Evolutionary conservation across 2,888 invertebrate genomes (phyloP), one percentile per base, ranked within the genome.

Genomic region (Ceramica pisi): DNA sequence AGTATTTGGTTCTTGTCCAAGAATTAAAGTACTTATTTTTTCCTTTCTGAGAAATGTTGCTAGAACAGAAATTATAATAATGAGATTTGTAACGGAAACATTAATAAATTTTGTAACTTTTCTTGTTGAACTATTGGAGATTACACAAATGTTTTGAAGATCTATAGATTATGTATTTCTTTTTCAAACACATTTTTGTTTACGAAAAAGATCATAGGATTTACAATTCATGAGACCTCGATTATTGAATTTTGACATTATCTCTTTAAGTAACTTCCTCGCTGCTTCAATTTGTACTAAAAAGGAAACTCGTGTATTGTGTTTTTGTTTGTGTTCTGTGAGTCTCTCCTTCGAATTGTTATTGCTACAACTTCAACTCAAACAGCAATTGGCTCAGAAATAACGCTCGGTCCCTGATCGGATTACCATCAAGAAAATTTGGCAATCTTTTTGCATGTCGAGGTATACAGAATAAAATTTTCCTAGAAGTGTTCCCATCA

Each of bases 1-100:
- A 59, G 67, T 65, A 79, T 79, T 80, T 80, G 82, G 67, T 82
- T 79, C 80, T 82, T 53, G 67, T 82, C 80, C 67, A 82, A 68
- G 67, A 74, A 81, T 82, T 66, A 76, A 81, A 81, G 80, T 68
- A 75, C 38, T 38, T 71, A 41, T 56, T 80, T 63, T 77, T 62
- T 73, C 21, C 31, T 79, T 60, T 75, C 38, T 46, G 0, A 35
- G 81, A 50, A 60, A 62, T 59, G 44, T 81, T 59, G n/a, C 38
- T 69, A 21, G 60, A 62, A 53, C 14, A n/a, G 56, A 53, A 75
- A 69, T 81, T 55, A 51, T 73, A n/a, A 60, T 80, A 75, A 75
- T 75, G 35, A 65, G 38, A 75, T 76, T 76, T 76, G 38, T 35
- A 44, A 62, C 38, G 23, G 53, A 53, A 50, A 68, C n/a, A 68